Evolutionary conservation across 2,113 vertebrate genomes (phyloP), one percentile per base, ranked within the genome.

Genomic region (Pseudopipra pipra): DNA sequence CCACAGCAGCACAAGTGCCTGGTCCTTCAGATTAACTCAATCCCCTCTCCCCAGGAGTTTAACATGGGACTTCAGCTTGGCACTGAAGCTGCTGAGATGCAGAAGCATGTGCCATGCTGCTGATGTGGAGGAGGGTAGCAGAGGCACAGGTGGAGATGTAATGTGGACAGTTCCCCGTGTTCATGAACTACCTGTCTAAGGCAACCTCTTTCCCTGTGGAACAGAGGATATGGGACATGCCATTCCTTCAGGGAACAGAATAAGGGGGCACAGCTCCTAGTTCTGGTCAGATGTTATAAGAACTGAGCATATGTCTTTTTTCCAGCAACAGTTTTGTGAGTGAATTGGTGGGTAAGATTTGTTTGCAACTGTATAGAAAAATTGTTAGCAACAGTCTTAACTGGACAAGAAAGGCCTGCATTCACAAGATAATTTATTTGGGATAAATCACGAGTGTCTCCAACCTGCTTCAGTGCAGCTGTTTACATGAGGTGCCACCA

Each of bases 1-100:
- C 9, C 0, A 0, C 70, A 65, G 54, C 52, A 7, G 4, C 31
- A 37, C 8, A 28, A 30, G 7, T 8, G 11, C 28, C 37, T 19
- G 8, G 13, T 56, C 55, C 27, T 52, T 94, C 54, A 33, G 25
- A 24, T 46, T 27, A n/a, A 24, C 9, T 73, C 58, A 59, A 10
- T 39, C 25, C 14, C 33, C 25, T 51, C 61, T 63, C 28, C 16
- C 41, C 25, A 41, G 31, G 44, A 74, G 21, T 63, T 51, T 55
- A 51, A 44, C 28, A 22, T 41, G 52, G 56, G 33, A 41, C 33
- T 65, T 14, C 30, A 28, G 8, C 9, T 3, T 70, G 49, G 8
- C 8, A 18, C 6, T 31, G 65, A 81, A 81, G 33, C 35, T 85
- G 39, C 49, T 81, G 78, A 63, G 58, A 22, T 10, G 28, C 33